These are phyloP conservation scores for Falco peregrinus DNA, from an alignment of 2,797 vertebrate species.

Conservation along the genomic window DNA sequence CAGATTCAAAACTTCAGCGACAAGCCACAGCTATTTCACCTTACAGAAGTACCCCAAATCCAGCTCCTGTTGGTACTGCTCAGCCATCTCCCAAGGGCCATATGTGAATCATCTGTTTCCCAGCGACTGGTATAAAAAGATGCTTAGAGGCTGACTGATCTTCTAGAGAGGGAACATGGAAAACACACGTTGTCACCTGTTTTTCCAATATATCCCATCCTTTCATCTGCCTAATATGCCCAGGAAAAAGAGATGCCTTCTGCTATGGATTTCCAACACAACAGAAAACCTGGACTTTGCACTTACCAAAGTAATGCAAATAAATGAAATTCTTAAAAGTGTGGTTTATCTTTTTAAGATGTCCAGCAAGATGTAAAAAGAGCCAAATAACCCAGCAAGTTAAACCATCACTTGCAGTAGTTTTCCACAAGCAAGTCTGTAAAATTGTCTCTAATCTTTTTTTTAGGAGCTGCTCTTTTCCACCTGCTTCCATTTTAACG, in stretches of 20 bases:
- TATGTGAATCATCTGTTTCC: background rate
- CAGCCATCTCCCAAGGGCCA: background rate
- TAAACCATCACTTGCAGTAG: background rate
- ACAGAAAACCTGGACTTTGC: background rate
- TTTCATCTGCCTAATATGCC: background rate
- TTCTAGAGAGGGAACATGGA: background rate
- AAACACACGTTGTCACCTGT: background rate
- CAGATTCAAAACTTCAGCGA: background rate
- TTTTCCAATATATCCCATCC: background rate
- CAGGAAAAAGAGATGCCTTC: background rate
- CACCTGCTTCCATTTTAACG: constrained; percentile 39
- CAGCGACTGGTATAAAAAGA: background rate
- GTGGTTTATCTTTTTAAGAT: background rate
- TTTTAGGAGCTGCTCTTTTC: background rate
- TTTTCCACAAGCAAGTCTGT: background rate
- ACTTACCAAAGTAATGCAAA: background rate
- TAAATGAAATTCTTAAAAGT: background rate
- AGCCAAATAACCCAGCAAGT: background rate
- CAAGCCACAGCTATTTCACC: background rate
- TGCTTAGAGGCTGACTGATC: no score
- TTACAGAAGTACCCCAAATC: background rate
- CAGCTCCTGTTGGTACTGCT: background rate
- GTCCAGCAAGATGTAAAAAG: background rate
- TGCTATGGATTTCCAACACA: background rate
- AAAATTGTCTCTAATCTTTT: background rate